A percentile compares a stretch with the other conserved stretches of the same genome.
Conservation (phyloP, 2,113 vertebrate species). For the Heliornis fulica region DNA sequence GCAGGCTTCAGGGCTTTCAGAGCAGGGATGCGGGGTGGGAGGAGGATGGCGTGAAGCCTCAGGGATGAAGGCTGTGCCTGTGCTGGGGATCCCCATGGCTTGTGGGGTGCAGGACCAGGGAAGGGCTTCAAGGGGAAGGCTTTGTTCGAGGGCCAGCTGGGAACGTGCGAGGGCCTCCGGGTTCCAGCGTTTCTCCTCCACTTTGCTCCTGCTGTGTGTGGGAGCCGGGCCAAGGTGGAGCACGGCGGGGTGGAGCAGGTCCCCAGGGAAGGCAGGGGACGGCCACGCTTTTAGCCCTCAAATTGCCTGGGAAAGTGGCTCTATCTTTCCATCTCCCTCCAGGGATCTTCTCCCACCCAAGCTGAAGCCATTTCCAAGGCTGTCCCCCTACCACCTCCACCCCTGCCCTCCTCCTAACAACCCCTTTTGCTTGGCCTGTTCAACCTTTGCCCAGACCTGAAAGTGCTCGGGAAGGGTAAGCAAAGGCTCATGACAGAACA, state of each 20-base stretch:
- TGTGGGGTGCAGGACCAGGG: neutral
- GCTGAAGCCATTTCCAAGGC: neutral
- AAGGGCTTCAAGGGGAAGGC: conserved; percentile 18
- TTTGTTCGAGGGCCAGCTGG: conserved; percentile 35
- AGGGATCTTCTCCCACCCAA: neutral
- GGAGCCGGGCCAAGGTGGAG: conserved; percentile 54
- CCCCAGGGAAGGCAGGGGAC: conserved; percentile 27
- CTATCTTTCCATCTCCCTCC: neutral
- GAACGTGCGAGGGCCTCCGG: conserved; percentile 13
- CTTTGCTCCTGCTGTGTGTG: conserved; percentile 33
- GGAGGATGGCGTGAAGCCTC: neutral
- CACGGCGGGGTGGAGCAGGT: conserved; percentile 26
- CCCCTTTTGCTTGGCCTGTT: neutral
- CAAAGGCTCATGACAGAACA: neutral
- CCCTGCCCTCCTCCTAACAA: neutral
- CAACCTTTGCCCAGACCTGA: neutral
- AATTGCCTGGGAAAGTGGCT: conserved; percentile 44
- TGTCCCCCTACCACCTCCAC: neutral
- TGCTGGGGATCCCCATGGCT: neutral
- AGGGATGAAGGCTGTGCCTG: neutral
- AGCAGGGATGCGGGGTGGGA: neutral
- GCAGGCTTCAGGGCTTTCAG: fast-evolving
- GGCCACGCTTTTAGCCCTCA: neutral
- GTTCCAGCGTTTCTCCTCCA: conserved; percentile 19
- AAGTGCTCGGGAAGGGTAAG: neutral